phyloP scores from a whole-genome alignment of 92 coral and sea anemone species.

The Meandrina meandrites region DNA sequence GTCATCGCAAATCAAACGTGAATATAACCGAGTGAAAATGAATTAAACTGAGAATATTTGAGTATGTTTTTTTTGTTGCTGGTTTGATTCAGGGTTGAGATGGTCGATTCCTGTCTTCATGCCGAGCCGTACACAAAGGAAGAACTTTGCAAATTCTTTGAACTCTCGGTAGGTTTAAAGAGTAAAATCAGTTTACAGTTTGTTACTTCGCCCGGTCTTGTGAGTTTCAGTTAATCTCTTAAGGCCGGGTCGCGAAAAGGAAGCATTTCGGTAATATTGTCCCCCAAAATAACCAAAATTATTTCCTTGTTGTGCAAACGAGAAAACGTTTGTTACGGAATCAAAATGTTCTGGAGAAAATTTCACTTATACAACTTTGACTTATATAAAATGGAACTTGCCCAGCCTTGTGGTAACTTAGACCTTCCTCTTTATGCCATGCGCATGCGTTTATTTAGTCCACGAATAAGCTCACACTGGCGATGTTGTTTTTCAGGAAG shows the following conservation, averaged over 20 bases:
- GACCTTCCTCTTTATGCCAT: background rate
- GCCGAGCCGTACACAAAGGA: slow-evolving; percentile 82
- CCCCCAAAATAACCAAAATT: too few species aligned
- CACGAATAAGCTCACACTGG: background rate
- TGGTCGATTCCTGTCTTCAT: slow-evolving; percentile 76
- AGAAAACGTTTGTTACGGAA: too few species aligned
- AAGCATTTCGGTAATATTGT: too few species aligned
- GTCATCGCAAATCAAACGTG: background rate
- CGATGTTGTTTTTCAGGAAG: slow-evolving; percentile 63
- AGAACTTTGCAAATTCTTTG: slow-evolving; percentile 84
- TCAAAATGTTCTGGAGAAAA: too few species aligned
- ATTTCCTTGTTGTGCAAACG: too few species aligned
- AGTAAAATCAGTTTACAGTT: background rate
- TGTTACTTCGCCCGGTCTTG: background rate
- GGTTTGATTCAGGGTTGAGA: slow-evolving; percentile 56
- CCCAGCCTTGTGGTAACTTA: background rate
- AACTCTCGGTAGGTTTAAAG: slow-evolving; percentile 62
- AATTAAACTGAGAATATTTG: background rate
- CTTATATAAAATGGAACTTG: background rate
- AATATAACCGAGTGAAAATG: background rate
- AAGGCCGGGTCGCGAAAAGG: too few species aligned
- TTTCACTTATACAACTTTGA: too few species aligned
- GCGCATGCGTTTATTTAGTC: background rate
- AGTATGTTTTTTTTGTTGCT: background rate
- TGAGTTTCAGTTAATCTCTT: too few species aligned